Evolutionary conservation across 2,113 vertebrate species (phyloP).

Genomic region (Alligator sinensis): DNA sequence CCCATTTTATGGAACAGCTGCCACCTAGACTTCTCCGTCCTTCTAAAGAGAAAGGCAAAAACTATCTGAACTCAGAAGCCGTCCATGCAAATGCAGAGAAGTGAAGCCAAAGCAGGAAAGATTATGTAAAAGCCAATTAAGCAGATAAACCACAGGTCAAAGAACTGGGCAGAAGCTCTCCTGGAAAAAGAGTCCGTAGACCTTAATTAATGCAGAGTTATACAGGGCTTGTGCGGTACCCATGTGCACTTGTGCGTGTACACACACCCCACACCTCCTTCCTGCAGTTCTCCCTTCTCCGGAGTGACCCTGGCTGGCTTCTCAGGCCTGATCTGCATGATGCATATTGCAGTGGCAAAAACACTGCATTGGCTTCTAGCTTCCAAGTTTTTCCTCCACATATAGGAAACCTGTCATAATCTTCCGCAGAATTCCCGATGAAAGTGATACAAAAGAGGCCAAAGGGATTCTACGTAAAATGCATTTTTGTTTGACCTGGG

Average conservation of each 20-base stretch:
- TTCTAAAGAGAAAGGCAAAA: background rate
- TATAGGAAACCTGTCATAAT: background rate
- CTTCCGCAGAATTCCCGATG: background rate
- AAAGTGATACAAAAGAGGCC: background rate
- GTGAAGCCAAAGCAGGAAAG: background rate
- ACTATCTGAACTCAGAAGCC: background rate
- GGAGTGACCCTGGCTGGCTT: background rate
- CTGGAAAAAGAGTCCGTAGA: background rate
- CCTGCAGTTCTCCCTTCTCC: background rate
- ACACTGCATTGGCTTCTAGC: background rate
- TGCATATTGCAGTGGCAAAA: background rate
- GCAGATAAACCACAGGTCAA: background rate
- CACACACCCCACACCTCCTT: background rate
- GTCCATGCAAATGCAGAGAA: background rate
- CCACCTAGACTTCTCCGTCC: constrained; percentile 53
- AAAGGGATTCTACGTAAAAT: background rate
- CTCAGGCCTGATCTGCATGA: background rate
- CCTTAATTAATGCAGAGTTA: background rate
- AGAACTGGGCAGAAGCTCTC: background rate
- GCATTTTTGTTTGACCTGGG: background rate
- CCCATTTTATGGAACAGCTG: constrained; percentile 40
- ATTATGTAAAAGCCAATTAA: background rate
- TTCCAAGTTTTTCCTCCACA: background rate
- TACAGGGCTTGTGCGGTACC: background rate
- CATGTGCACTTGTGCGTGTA: background rate